Percentiles rank a stretch among this genome's conserved stretches.
phyloP scores from a whole-genome alignment of 1,140 invertebrate species.

The Agraylea sexmaculata region DNA sequence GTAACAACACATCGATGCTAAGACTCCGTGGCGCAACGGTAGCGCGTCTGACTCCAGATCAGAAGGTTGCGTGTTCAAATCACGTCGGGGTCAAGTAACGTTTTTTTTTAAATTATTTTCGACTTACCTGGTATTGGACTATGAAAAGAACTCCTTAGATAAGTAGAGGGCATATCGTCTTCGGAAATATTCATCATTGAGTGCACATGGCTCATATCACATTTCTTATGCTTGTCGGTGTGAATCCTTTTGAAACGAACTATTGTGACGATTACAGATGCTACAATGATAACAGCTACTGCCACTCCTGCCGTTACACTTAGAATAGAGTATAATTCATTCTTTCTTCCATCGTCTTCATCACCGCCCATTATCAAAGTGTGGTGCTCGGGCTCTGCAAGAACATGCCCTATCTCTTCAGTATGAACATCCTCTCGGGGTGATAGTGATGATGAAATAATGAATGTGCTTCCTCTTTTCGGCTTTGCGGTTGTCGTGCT shows the following conservation, averaged over 20 bases:
- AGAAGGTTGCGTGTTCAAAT: constrained; percentile 98
- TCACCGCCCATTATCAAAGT: constrained; percentile 38
- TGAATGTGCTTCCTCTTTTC: neutral
- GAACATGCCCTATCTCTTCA: constrained; percentile 25
- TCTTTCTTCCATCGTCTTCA: constrained; percentile 28
- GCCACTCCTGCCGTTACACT: constrained; percentile 37
- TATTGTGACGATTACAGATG: constrained; percentile 36
- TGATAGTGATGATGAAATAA: too few species aligned
- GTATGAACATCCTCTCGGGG: constrained; percentile 16
- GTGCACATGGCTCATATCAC: constrained; percentile 31
- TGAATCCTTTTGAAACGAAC: constrained; percentile 29
- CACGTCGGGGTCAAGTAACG: constrained; percentile 77
- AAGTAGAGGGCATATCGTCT: constrained; percentile 32
- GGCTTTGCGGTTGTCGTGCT: neutral
- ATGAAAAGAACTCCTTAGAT: constrained; percentile 42
- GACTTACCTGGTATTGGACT: constrained; percentile 41
- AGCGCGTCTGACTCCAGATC: constrained; percentile 98
- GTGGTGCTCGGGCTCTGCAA: constrained; percentile 41
- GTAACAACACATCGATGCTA: too few species aligned
- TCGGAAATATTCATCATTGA: constrained; percentile 34
- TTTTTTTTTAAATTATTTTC: constrained; percentile 7
- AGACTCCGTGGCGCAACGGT: constrained; percentile 93
- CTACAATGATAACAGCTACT: constrained; percentile 37
- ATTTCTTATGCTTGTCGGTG: constrained; percentile 32
- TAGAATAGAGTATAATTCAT: constrained; percentile 35